A percentile compares a stretch with the other conserved stretches of the same genome.
phyloP scores from a whole-genome alignment of 2,888 invertebrate genomes.

The Sphinx pinastri region DNA sequence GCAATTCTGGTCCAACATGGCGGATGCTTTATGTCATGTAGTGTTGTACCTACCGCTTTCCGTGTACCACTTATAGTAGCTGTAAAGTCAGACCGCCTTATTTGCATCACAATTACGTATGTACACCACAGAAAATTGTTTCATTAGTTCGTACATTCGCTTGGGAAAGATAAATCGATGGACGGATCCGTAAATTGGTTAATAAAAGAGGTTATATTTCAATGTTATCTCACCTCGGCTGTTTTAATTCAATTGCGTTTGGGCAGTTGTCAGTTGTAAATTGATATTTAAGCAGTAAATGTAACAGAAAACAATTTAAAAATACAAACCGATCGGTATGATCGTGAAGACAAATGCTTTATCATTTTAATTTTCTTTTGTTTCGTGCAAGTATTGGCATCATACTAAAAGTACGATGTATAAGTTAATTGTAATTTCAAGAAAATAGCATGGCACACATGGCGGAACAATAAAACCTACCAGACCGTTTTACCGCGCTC shows the following conservation, averaged over 20 bases:
- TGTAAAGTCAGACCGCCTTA: slow-evolving; percentile 19
- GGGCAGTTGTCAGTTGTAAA: slow-evolving; percentile 18
- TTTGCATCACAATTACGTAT: slow-evolving; percentile 25
- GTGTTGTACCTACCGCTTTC: slow-evolving; percentile 34
- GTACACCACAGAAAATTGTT: slow-evolving; percentile 21
- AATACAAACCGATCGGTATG: not conserved
- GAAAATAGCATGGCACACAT: slow-evolving; percentile 5
- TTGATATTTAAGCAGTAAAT: slow-evolving; percentile 8
- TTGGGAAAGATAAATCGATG: slow-evolving; percentile 23
- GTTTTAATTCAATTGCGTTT: slow-evolving; percentile 21
- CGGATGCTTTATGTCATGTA: slow-evolving; percentile 56
- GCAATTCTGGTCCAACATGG: slow-evolving; percentile 69
- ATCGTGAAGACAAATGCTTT: not conserved
- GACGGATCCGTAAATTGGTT: slow-evolving; percentile 19
- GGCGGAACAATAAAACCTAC: slow-evolving; percentile 39
- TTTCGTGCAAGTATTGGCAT: not conserved
- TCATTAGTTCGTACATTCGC: slow-evolving; percentile 9
- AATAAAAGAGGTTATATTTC: slow-evolving; percentile 17
- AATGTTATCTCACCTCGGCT: slow-evolving; percentile 14
- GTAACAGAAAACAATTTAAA: not conserved
- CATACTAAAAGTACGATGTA: not conserved
- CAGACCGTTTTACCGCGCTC: slow-evolving; percentile 43
- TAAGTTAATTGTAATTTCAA: slow-evolving; percentile 11
- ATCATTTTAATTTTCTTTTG: not conserved
- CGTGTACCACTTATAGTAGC: slow-evolving; percentile 25